Base-by-base conservation (phyloP, 2,113 vertebrate genomes). In the Phaethornis superciliosus region DNA sequence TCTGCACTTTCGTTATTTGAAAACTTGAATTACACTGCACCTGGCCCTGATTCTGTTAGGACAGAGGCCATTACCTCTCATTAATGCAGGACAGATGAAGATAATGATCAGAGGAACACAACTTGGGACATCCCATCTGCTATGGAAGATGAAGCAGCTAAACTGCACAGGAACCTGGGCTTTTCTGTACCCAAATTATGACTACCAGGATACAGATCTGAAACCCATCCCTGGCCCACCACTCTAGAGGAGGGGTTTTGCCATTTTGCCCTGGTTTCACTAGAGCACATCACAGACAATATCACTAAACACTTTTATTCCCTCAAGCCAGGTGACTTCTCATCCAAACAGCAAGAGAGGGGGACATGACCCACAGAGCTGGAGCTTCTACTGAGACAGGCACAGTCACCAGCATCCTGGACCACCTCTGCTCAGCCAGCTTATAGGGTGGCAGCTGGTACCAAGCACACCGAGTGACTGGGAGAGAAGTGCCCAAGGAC, bases 401-500 rank as follows among this genome's bases (percentile, higher is more conserved):
- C 22, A 47, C 1, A 19, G 27, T 70, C 33, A 49, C 17, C 42
- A 79, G 33, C 18, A 63, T 10, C 23, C 78, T 63, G 9, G 28
- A 89, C 56, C 55, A 83, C 54, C 35, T 58, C 89, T 30, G 59
- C 63, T 44, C 59, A 23, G 5, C 28, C 47, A 78, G n/a, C 19
- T 72, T 30, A 72, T 1, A 1, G 32, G 3, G 8, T 2, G 13
- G 15, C n/a, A 69, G 22, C 20, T 6, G 17, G 26, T 32, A 64
- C 28, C 32, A 64, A 24, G 27, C 69, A 44, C 52, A 64, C 9
- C 2, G 11, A 20, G 37, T 1, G 5, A 42, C 1, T 1, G 15
- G 19, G 10, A 64, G 21, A 51, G 24, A 59, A 21, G 18, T 3
- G 2, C 3, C 2, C 44, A 46, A 18, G 0, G 0, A 85, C 47